Base-by-base conservation (phyloP, 2,888 invertebrate genomes). In the Cabera pusaria region DNA sequence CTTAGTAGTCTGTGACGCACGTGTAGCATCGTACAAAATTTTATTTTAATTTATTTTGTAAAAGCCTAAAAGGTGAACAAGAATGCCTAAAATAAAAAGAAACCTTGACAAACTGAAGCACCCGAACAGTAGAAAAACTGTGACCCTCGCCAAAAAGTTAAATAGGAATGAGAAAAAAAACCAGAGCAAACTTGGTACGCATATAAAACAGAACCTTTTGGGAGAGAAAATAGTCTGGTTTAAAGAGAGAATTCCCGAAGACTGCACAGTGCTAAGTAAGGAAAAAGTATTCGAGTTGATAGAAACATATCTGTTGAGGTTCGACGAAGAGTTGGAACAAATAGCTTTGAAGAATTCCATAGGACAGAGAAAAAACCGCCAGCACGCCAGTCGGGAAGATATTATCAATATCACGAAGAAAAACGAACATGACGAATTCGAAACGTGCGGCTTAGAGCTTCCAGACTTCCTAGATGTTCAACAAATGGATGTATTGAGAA, bases 171-270 rank as follows among this genome's bases (percentile, higher is more conserved):
- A 87, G 32, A 89, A 89, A 46, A 90, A 91, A 59, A 90, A 92
- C 34, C 92, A 92, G 58, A 83, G 82, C 7, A 94, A 93, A 74
- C 67, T 93, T 19, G 90, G 91, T 0, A 92, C 93, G 49, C 91
- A 92, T 6, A 91, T 95, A 22, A 95, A 95, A 73, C 92, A 93
- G 49, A 95, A 94, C 66, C 59, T 95, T 9, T 65, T 93, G 14
- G 94, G 93, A 19, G 96, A 96, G 65, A 96, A 95, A 80, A 81
- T 96, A 29, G 55, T 91, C 12, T 97, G 96, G 96, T 95, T 97
- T 57, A 90, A 93, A 55, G 91, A 93, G 16, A 90, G 93, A 55
- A 77, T 94, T 59, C 89, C 92, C 0, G 90, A 91, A 38, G 83
- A 76, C 6, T 76, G 79, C 21, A 69, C 83, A 3, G 80, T 82